Base-by-base conservation (phyloP, 2,888 invertebrate genomes). In the Eupithecia tripunctaria region DNA sequence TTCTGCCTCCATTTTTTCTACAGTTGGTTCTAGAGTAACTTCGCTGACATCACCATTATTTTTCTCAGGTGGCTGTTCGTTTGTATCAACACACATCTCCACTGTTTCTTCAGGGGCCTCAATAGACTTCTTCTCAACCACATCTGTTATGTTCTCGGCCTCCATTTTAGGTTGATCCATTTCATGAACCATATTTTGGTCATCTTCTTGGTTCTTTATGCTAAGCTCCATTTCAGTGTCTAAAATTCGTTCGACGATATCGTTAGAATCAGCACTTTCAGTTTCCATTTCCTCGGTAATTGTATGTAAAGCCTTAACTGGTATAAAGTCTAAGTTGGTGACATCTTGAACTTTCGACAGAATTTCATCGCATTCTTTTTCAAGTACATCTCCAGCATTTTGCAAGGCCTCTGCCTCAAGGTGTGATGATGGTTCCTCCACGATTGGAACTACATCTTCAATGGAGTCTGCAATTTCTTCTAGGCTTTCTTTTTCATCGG, bases 331-430 rank as follows among this genome's bases (percentile, higher is more conserved):
- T 72, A 93, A 85, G 78, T 92, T 92, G 7, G 94, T 94, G 43
- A 94, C 93, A 81, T 92, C 88, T 78, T 94, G 89, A 8, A 95
- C 94, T 81, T 94, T 94, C 0, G 92, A 92, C 29, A 95, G 78
- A 72, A 95, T 93, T 78, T 94, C 94, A 75, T 91, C 92, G 77
- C 95, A 95, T 84, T 94, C 94, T 77, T 94, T 94, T 75, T 94
- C 94, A 25, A 95, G 83, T 3, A 91, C 93, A 65, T 75, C 79
- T 36, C 74, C 79, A 43, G 75, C 79, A 71, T 79, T 79, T 43
- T 78, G 78, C 51, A 79, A 81, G 1, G 89, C 90, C 75, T 92
- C 93, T 80, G 92, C 93, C 77, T 89, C 88, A 36, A 74, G 74
- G 2, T 69, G 47, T 36, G 69, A 71, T 62, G 59, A 80, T 79